Base-by-base conservation (phyloP, 1,140 invertebrate genomes). In the Lasioglossum albipes region DNA sequence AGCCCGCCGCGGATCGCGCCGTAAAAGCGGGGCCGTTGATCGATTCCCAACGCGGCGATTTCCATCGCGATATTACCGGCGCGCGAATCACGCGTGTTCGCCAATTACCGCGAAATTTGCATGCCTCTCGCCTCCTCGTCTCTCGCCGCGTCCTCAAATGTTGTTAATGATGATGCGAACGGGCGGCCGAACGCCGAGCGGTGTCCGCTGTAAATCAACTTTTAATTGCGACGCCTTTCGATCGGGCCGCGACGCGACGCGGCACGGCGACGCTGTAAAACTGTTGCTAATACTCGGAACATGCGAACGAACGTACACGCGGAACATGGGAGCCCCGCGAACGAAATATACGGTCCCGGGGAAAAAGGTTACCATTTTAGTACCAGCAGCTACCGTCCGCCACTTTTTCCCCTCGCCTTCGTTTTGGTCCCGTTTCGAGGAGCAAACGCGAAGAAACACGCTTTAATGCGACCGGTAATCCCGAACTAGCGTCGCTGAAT, bases 71-170 rank as follows among this genome's bases (percentile, higher is more conserved):
- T 80, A 74, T 79, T 73, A 57, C 36, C 70, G 27, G 42, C 76
- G 70, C 31, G 49, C 62, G 70, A 66, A 64, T 61, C 3, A 62
- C 36, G 49, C 22, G 76, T 61, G 70, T 74, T 73, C 70, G 49
- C 77, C 77, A 79, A 79, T 79, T 79, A 79, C 73, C 77, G 70
- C 49, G 70, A 79, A 79, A 79, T 79, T 79, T 79, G 77, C 70
- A 54, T 71, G 61, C 68, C 13, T 20, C 70, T 45, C 64, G 61
- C 68, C 13, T 20, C 45, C 45, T 49, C 52, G 49, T 12, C 54
- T 20, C 20, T 22, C 36, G 36, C 36, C 36, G 36, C 36, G 36
- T 36, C 54, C 74, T 27, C 20, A 5, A 76, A 61, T 2, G 61
- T 54, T 49, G 61, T 79, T 79, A 79, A 79, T 45, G 70, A 73